phyloP scores from a whole-genome alignment of 2,113 vertebrate species.

The Alces alces region DNA sequence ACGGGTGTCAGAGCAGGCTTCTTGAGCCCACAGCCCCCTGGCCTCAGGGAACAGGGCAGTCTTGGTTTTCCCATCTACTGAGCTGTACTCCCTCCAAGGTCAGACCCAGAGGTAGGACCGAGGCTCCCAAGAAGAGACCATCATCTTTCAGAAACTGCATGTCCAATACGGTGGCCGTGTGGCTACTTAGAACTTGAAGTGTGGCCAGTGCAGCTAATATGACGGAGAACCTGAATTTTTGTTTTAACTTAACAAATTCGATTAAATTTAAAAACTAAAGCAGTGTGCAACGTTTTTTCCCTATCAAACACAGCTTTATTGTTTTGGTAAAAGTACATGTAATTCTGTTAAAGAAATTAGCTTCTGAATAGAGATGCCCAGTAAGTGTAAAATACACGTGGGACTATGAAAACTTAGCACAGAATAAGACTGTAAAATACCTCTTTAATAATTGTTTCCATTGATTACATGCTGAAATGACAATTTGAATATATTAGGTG shows the following conservation, averaged over 20 bases:
- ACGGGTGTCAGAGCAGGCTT: neutral
- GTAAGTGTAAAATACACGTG: neutral
- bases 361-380: neutral
- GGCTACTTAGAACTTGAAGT: neutral
- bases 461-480: neutral
- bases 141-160: neutral
- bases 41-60: neutral
- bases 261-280: neutral
- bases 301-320: neutral
- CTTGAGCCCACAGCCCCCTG: neutral
- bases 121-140: neutral
- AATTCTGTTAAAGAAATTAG: neutral
- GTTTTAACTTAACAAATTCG: neutral
- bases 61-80: neutral
- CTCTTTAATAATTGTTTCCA: neutral
- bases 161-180: rapidly evolving
- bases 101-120: neutral
- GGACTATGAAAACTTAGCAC: neutral
- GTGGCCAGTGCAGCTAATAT: neutral
- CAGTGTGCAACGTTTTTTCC: neutral
- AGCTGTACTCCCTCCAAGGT: too few species aligned
- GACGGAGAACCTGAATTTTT: neutral
- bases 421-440: neutral
- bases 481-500: neutral
- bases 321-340: neutral